Base-by-base conservation (phyloP, 2,113 vertebrate species). In the Cynopterus brachyotis region DNA sequence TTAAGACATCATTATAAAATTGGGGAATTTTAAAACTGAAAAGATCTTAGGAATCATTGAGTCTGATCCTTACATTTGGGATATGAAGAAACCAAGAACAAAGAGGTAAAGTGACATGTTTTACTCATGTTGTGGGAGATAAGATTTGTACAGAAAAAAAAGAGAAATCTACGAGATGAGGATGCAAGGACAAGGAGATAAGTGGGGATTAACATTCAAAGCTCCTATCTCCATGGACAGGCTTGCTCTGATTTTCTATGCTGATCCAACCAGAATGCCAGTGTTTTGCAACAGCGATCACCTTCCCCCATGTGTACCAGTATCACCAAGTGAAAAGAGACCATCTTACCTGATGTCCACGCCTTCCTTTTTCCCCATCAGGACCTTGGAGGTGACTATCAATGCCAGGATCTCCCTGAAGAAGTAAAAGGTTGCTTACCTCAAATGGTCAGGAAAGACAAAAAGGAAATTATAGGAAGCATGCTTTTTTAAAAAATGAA, bases 391-490 rank as follows among this genome's bases (percentile, higher is more conserved):
- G 4, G 9, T 81, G 98, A 97, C 97, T 99, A 76, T 98, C 98
- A 32, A 22, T 26, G 4, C 99, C 99, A 42, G 99, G 84, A 90
- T 98, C 96, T 4, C 99, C 99, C 99, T 99, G 95, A 67, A 90
- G 90, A 96, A 98, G 80, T 15, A 95, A 86, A 95, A 69, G 32
- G 0, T 67, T 81, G 35, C 20, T 91, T 86, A 53, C 11, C 11
- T 72, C 72, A 96, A 93, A 70, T 62, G 32, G 9, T 79, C 6
- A 37, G 28, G 3, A 81, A 88, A 88, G 59, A 69, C 19, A 70
- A 40, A 28, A 88, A 70, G 59, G 16, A 64, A 45, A 73, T 50
- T 20, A 53, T 0, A 86, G 35, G n/a, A 67, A 73, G 19, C 45
- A 19, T 57, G 20, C 16, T 84, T 88, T 81, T 47, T 22, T 9